A percentile compares a stretch with the other conserved stretches of the same genome.
Conservation (phyloP, 2,888 invertebrate genomes). For the Oxycera nigricornis region DNA sequence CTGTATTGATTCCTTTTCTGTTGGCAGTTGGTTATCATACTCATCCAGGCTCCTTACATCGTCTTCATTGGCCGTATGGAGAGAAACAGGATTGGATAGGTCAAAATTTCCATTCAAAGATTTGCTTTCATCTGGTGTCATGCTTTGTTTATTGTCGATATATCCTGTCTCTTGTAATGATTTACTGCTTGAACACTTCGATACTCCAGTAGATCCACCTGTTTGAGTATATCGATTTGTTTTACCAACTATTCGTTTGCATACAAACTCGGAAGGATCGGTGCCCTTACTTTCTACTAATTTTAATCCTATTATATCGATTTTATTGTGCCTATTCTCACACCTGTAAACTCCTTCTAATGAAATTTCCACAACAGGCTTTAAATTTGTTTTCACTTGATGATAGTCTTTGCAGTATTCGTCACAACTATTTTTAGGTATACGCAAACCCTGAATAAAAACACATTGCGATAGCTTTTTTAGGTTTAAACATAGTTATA, state of each 20-base stretch:
- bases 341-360: neutral
- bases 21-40: too few species aligned
- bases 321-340: neutral
- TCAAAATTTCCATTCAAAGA: neutral
- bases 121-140: neutral
- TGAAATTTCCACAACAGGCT: neutral
- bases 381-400: too few species aligned
- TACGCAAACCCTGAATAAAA: too few species aligned
- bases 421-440: too few species aligned
- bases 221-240: slow-evolving; percentile 23
- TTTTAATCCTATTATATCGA: slow-evolving; percentile 2
- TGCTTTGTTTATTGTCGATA: neutral
- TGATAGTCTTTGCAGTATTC: neutral
- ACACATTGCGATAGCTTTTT: too few species aligned
- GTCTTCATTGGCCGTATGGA: too few species aligned
- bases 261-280: neutral
- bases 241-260: neutral
- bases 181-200: neutral
- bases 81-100: too few species aligned
- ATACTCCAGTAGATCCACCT: slow-evolving; percentile 8
- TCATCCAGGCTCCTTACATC: too few species aligned
- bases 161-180: neutral
- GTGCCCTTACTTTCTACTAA: neutral
- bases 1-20: too few species aligned
- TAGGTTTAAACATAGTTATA: too few species aligned